These are phyloP conservation scores for Myotis vivesi DNA, from an alignment of 2,797 vertebrate species.

Conservation along the genomic window DNA sequence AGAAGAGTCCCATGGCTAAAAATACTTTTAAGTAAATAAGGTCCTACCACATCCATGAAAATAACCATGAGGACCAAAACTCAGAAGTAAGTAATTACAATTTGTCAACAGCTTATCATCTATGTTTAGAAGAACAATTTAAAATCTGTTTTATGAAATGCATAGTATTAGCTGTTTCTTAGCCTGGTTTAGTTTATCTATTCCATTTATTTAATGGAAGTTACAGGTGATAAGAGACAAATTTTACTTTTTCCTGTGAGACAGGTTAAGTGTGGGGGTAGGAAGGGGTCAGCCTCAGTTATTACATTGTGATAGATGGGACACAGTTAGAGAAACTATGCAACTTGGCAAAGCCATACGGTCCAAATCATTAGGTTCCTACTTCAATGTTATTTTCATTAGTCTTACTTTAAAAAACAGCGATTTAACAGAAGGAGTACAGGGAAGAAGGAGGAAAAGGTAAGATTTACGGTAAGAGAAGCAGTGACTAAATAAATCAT, in stretches of 20 bases:
- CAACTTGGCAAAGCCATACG: not conserved
- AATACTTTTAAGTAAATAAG: slow-evolving; percentile 4
- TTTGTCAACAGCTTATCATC: not conserved
- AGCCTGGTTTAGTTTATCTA: not conserved
- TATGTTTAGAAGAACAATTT: slow-evolving; percentile 24
- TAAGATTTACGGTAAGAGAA: not conserved
- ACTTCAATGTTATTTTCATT: not conserved
- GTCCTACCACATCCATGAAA: not conserved
- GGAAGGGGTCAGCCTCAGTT: not conserved
- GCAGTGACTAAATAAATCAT: not conserved
- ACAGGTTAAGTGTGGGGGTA: not conserved
- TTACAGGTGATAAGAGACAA: not conserved
- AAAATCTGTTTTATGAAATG: slow-evolving; percentile 16
- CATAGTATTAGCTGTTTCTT: slow-evolving; percentile 13
- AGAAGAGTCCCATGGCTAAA: not conserved
- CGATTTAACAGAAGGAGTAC: not conserved
- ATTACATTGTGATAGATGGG: not conserved
- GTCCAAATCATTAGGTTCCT: not conserved
- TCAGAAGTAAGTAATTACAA: not conserved
- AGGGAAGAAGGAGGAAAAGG: not conserved
- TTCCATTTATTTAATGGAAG: slow-evolving; percentile 32
- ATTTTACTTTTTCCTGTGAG: not conserved
- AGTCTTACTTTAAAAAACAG: not conserved
- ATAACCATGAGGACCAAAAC: not conserved
- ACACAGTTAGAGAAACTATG: not conserved